phyloP scores from a whole-genome alignment of 1,140 invertebrate genomes.

The Panonychus citri region DNA sequence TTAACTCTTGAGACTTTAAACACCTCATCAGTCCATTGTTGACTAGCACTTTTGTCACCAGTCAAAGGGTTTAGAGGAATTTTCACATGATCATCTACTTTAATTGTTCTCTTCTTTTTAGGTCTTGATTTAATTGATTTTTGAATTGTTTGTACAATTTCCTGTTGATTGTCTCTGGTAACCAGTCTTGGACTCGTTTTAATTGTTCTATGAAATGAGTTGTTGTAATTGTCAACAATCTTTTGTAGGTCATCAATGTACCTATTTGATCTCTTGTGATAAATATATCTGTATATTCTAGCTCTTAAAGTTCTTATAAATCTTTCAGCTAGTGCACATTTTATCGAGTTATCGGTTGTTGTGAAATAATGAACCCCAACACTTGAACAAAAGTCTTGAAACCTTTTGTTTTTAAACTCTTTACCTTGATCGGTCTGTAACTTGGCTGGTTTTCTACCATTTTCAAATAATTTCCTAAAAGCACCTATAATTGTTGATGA shows the following conservation, averaged over 20 bases:
- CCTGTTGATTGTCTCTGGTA: neutral
- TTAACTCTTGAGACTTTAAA: neutral
- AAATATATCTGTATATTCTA: slow-evolving; percentile 25
- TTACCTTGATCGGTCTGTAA: slow-evolving; percentile 6
- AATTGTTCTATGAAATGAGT: slow-evolving; percentile 23
- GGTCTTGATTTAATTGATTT: too few species aligned
- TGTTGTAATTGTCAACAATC: slow-evolving; percentile 24
- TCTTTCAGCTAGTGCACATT: slow-evolving; percentile 25
- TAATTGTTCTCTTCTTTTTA: too few species aligned
- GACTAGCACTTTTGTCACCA: neutral
- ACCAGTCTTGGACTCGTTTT: slow-evolving; percentile 7
- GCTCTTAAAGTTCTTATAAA: slow-evolving; percentile 26
- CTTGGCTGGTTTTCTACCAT: neutral
- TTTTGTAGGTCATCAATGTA: slow-evolving; percentile 22
- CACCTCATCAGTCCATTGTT: neutral
- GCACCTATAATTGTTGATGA: slow-evolving; percentile 5
- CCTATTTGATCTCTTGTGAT: slow-evolving; percentile 20
- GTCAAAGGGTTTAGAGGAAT: too few species aligned
- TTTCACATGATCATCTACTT: too few species aligned
- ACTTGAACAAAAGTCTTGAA: slow-evolving; percentile 18
- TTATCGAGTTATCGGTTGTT: slow-evolving; percentile 21
- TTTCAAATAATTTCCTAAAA: slow-evolving; percentile 10
- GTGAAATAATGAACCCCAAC: slow-evolving; percentile 22
- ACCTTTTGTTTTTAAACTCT: slow-evolving; percentile 10
- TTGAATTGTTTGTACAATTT: too few species aligned